These are phyloP conservation scores for Strigamia transsilvanica DNA, from an alignment of 2,888 invertebrate genomes.

Conservation along the genomic window DNA sequence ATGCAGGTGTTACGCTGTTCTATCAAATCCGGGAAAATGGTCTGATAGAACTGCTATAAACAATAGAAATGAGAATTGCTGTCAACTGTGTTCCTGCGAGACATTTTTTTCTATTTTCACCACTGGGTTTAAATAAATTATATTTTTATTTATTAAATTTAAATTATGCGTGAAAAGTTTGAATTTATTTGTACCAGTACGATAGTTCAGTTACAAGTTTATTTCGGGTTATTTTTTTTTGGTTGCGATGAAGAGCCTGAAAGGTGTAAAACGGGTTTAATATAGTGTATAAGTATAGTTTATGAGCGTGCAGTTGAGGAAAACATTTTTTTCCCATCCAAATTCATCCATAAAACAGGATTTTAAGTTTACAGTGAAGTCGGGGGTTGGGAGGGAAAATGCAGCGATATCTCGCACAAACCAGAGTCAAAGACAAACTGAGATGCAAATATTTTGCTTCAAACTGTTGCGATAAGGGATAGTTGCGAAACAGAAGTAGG, in stretches of 20 bases:
- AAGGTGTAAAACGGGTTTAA: background rate
- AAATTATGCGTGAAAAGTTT: too few relatives aligned
- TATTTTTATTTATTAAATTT: too few relatives aligned
- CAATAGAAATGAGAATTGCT: too few relatives aligned
- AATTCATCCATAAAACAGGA: slow-evolving; percentile 27
- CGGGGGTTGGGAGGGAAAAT: background rate
- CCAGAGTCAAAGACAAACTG: slow-evolving; percentile 35
- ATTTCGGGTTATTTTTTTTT: too few relatives aligned
- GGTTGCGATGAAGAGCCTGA: background rate
- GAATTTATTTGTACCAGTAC: too few relatives aligned
- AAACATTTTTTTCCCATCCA: background rate
- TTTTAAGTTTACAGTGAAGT: slow-evolving; percentile 1
- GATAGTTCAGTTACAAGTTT: too few relatives aligned
- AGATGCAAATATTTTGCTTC: slow-evolving; percentile 21
- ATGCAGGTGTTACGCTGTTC: too few relatives aligned
- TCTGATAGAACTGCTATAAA: too few relatives aligned
- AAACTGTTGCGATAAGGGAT: background rate
- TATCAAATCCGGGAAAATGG: too few relatives aligned
- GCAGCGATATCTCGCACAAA: background rate
- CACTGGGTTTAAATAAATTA: too few relatives aligned
- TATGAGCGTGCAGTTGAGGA: background rate
- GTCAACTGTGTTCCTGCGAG: too few relatives aligned
- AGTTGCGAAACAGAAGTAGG: background rate
- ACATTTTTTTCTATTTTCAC: too few relatives aligned
- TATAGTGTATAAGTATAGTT: background rate